Evolutionary conservation across 2,113 vertebrate genomes (phyloP).

Genomic region (Calidris pugnax): DNA sequence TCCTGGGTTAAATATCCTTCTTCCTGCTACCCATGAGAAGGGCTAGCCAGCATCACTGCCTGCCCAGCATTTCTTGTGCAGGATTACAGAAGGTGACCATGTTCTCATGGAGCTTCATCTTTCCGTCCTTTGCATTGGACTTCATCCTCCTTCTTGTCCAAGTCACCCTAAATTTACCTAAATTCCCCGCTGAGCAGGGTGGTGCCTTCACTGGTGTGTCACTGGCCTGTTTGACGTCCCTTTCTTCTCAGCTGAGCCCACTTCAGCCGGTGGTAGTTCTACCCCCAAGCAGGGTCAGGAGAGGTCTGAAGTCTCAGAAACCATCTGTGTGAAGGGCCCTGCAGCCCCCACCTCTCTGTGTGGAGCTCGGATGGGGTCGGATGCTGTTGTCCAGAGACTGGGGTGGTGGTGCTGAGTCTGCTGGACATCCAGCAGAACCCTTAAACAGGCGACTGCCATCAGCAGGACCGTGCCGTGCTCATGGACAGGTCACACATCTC

Average conservation of each 20-base stretch:
- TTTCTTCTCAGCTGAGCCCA: background rate
- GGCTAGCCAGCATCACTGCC: background rate
- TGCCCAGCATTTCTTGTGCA: fast-evolving
- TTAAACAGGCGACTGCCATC: fast-evolving
- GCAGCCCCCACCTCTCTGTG: background rate
- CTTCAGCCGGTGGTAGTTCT: background rate
- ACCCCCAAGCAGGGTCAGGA: background rate
- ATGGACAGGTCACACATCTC: fast-evolving
- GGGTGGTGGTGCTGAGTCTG: background rate
- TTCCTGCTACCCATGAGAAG: background rate
- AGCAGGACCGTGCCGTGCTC: fast-evolving
- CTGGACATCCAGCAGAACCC: background rate
- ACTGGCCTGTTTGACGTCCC: fast-evolving
- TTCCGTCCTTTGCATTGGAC: background rate
- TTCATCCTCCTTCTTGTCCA: background rate
- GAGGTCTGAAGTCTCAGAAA: background rate
- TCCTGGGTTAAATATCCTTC: background rate
- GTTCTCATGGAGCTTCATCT: background rate
- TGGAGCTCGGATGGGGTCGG: background rate
- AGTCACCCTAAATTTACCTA: background rate
- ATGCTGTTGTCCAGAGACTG: background rate
- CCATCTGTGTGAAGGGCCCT: background rate
- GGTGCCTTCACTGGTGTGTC: background rate
- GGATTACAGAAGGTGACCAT: background rate
- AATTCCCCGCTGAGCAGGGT: background rate